Evolutionary conservation across 2,888 invertebrate genomes (phyloP), one percentile per base, ranked within the genome.

Genomic region (Agapetus fuscipes): DNA sequence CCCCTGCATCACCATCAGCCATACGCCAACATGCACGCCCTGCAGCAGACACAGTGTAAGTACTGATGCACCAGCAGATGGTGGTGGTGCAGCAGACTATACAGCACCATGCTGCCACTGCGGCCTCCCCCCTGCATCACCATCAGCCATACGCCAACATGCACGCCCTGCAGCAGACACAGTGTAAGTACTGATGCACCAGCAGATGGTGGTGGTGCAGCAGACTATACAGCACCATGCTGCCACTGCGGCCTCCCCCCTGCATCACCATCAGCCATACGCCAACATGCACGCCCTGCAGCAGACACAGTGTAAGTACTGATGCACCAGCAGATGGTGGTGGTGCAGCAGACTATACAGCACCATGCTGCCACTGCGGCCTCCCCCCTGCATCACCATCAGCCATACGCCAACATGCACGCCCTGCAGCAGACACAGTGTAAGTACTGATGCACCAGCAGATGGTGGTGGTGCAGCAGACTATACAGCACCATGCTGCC

Each of bases 1-100:
- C 44, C 48, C 2, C 42, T 35, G n/a, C 45, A 47, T 30, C 45
- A 49, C 16, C 42, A 40, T 30, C 69, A 69, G 43, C 62, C 68
- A 10, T 70, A 69, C 34, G 67, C 69, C 0, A n/a, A n/a, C n/a
- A 51, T 68, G 14, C 70, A 70, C 46, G 66, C 66, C 46, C 70
- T 69, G 46, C 27, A n/a, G 13, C 1, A 59, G 62, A 38, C 33
- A 3, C 43, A 37, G 37, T 43, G 46, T 45, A 14, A 12, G n/a
- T n/a, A n/a, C n/a, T n/a, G n/a, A n/a, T n/a, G 53, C 55, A 65
- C 61, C 61, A 66, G 49, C 27, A 52, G 51, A 26, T 49, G 63
- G n/a, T n/a, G n/a, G 33, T 62, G 58, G 48, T 54, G 58, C 36
- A 51, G 56, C 33, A 52, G 56, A 62, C 66, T 52, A 68, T 70